Evolutionary conservation across 2,113 vertebrate species (phyloP).

Genomic region (Garra rufa): DNA sequence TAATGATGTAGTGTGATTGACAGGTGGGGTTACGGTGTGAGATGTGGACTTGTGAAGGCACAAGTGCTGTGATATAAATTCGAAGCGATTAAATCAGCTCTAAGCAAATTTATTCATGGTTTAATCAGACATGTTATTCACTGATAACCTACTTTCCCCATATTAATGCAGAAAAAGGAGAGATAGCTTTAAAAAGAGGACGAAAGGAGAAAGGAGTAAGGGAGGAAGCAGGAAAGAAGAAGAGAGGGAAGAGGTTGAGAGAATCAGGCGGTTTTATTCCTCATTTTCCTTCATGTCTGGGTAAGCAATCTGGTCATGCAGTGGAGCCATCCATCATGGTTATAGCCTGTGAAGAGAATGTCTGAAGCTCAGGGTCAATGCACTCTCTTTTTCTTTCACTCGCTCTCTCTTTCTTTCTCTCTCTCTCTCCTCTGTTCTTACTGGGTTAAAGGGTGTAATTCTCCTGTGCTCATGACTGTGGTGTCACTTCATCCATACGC

Average conservation of each 20-base stretch:
- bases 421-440: slow-evolving; percentile 16
- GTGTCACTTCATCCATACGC: slow-evolving; percentile 30
- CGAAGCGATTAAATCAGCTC: slow-evolving; percentile 24
- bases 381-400: slow-evolving; percentile 10
- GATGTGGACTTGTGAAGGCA: slow-evolving; percentile 18
- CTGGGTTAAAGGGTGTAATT: slow-evolving; percentile 54
- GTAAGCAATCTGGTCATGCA: slow-evolving; percentile 73
- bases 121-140: slow-evolving; percentile 54
- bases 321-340: slow-evolving; percentile 72
- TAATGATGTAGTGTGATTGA: slow-evolving; percentile 45
- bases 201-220: not conserved
- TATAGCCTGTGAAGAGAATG: slow-evolving; percentile 66
- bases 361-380: slow-evolving; percentile 59
- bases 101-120: slow-evolving; percentile 40
- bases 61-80: slow-evolving; percentile 2
- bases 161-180: slow-evolving; percentile 30
- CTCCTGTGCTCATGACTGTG: slow-evolving; percentile 59
- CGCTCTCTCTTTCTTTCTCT: not conserved
- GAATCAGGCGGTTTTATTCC: slow-evolving; percentile 64
- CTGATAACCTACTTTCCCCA: slow-evolving; percentile 34
- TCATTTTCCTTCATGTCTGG: slow-evolving; percentile 73
- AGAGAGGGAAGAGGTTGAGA: slow-evolving; percentile 45
- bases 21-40: slow-evolving; percentile 24
- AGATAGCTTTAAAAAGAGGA: slow-evolving; percentile 6
- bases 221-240: not conserved